A percentile compares a stretch with the other conserved stretches of the same genome.
Conservation (phyloP, 2,797 vertebrate genomes). For the Potorous gilbertii region DNA sequence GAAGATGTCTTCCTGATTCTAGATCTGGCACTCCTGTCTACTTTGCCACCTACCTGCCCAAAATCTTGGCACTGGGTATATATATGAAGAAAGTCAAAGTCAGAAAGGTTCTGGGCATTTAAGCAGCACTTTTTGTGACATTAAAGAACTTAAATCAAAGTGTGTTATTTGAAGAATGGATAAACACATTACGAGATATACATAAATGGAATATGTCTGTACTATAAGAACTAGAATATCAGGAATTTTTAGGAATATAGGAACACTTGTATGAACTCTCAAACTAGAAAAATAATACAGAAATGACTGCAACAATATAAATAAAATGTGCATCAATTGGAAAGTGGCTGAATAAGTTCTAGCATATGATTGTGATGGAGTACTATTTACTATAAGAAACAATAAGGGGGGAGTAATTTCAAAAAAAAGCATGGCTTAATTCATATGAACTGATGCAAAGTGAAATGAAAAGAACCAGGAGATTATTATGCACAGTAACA, state of each 20-base stretch:
- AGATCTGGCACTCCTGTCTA: neutral
- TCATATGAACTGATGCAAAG: neutral
- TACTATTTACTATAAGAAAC: neutral
- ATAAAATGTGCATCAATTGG: neutral
- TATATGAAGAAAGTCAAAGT: neutral
- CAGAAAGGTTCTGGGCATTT: neutral
- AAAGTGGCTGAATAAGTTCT: neutral
- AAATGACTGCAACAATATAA: neutral
- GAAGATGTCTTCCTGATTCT: neutral
- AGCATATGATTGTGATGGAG: neutral
- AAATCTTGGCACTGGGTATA: too few relatives aligned
- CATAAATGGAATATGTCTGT: neutral
- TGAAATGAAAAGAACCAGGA: neutral
- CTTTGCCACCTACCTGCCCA: too few relatives aligned
- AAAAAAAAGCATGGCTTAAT: neutral
- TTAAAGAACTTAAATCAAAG: too few relatives aligned
- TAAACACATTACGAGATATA: neutral
- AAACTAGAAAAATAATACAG: neutral
- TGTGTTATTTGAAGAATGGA: too few relatives aligned
- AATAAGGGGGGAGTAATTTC: neutral
- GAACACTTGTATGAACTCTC: neutral
- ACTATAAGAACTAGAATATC: neutral
- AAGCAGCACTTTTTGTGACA: neutral
- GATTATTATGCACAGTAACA: neutral
- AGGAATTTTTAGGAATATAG: neutral